Conservation (phyloP, 2,113 vertebrate genomes). For the Bos javanicus region DNA sequence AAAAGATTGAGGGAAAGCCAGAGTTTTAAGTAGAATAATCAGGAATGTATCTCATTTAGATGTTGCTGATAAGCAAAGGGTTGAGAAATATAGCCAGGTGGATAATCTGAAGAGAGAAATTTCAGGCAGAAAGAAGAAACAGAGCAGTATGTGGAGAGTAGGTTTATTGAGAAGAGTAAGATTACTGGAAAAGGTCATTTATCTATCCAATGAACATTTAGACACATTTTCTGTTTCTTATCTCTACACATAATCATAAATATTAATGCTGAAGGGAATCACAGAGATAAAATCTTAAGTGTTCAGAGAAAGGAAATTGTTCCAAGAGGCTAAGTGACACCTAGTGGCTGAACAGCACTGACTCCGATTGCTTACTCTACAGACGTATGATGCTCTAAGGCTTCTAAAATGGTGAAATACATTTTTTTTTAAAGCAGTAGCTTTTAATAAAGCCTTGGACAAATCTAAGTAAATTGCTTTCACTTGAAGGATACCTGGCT, state of each 20-base stretch:
- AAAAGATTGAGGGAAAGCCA: neutral
- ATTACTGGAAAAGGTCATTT: neutral
- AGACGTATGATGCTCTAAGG: neutral
- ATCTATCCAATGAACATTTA: neutral
- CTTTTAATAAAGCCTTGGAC: neutral
- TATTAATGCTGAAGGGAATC: neutral
- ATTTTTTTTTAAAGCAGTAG: neutral
- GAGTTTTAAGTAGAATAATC: neutral
- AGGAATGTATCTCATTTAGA: neutral
- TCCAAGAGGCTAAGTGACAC: constrained; percentile 12
- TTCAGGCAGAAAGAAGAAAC: neutral
- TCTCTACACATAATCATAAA: neutral
- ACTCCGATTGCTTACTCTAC: neutral
- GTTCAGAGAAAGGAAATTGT: neutral
- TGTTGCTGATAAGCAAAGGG: no score
- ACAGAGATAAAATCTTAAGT: neutral
- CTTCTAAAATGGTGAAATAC: neutral
- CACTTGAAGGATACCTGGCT: neutral
- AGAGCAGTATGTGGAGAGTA: neutral
- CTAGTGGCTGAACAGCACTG: neutral
- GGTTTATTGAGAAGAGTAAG: neutral
- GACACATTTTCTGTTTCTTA: neutral
- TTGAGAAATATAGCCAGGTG: neutral
- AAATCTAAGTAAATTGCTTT: neutral
- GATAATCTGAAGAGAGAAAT: neutral